Percentiles rank a stretch among this genome's conserved stretches.
phyloP scores from a whole-genome alignment of 2,888 invertebrate species.

The Oscheius sp. region DNA sequence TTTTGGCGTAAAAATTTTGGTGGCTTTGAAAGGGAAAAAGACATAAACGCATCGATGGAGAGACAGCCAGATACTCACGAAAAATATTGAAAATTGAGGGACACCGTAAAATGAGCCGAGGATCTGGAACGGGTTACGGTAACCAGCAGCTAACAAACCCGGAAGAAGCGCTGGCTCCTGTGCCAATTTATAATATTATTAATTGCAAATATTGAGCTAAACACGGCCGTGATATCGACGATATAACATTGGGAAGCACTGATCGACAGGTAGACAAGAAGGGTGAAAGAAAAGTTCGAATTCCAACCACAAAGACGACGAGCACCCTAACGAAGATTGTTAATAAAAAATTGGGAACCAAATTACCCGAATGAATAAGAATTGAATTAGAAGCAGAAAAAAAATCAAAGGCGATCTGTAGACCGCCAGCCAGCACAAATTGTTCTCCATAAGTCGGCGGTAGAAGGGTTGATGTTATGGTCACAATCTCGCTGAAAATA shows the following conservation, averaged over 20 bases:
- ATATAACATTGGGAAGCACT: not conserved
- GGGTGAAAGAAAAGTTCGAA: constrained; percentile 15
- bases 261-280: not conserved
- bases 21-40: not conserved
- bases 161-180: not conserved
- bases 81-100: not conserved
- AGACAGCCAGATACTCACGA: not conserved
- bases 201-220: not conserved
- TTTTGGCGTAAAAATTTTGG: not conserved
- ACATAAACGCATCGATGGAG: constrained; percentile 13
- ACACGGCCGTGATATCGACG: not conserved
- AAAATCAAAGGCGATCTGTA: not conserved
- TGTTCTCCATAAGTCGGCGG: not conserved
- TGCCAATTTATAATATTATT: not conserved
- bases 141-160: not conserved
- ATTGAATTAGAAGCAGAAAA: not conserved
- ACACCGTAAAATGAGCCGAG: constrained; percentile 10
- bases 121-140: not conserved
- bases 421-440: not conserved
- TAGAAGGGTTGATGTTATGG: not conserved
- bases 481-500: not conserved
- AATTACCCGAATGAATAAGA: constrained; percentile 4
- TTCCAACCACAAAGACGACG: constrained; percentile 10
- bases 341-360: too few species aligned
- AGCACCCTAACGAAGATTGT: too few species aligned